Base-by-base conservation (phyloP, 2,797 vertebrate genomes). In the Clarias platycephalus region DNA sequence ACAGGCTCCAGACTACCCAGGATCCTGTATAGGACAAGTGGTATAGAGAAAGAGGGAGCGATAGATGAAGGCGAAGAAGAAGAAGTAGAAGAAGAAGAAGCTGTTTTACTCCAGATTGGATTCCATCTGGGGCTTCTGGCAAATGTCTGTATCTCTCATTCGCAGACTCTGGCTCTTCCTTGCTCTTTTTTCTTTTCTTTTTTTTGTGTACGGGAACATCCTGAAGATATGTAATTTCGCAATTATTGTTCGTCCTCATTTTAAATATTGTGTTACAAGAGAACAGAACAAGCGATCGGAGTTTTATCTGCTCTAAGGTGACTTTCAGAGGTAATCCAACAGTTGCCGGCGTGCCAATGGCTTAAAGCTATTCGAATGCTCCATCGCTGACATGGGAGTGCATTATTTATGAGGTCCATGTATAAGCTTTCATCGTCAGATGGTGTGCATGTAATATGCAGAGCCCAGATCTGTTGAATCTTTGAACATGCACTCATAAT, bases 371-470 rank as follows among this genome's bases (percentile, higher is more conserved):
- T 93, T 90, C 78, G 81, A 88, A 87, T 88, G 83, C 89, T 92
- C 88, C 88, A 89, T 89, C 90, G 88, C 88, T 92, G 92, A 93
- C 91, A 92, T 91, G 88, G 87, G 88, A 89, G 93, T 94, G 90
- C 82, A 89, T 93, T 90, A 93, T 93, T 93, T 92, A 93, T 92
- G 86, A 93, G 89, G 87, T 88, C 31, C 53, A 80, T 82, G 90
- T 89, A 91, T 94, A 93, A 80, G 86, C 86, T 94, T 93, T 90
- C 91, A 91, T 87, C 89, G 37, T 81, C 85, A 72, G 83, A 81
- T 82, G 81, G 63, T 49, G 75, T 67, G 57, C 57, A 78, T 78
- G 84, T 82, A 82, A 78, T 79, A 85, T 62, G 80, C 49, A 57
- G 58, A 37, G 62, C 81, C 24, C 71, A 63, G 57, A 75, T 80